These are phyloP conservation scores for Ceyx melanurus DNA, from an alignment of 2,113 vertebrate species.

Conservation along the genomic window DNA sequence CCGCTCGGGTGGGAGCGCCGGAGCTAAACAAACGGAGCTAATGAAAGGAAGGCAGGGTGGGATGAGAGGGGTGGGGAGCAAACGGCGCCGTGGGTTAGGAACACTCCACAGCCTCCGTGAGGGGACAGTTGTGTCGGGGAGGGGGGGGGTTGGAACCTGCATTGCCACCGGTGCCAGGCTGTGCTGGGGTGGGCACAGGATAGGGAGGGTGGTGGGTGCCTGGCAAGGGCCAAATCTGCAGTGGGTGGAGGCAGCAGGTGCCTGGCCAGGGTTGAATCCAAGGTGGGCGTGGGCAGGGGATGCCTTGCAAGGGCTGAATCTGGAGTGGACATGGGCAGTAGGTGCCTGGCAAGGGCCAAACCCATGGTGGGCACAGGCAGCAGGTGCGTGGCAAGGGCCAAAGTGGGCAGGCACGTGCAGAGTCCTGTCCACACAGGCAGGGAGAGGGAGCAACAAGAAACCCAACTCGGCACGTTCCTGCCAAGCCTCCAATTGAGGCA, in stretches of 20 bases:
- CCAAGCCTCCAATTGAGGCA: constrained; percentile 45
- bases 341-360: not conserved
- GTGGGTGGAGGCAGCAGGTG: not conserved
- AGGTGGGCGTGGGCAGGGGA: too few species aligned
- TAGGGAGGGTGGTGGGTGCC: not conserved
- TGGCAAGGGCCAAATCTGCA: too few species aligned
- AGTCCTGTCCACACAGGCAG: not conserved
- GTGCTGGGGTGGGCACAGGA: not conserved
- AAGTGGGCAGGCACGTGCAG: fast-evolving
- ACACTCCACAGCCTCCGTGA: not conserved
- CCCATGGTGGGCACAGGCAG: too few species aligned
- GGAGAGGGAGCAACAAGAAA: not conserved
- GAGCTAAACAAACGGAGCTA: constrained; percentile 65
- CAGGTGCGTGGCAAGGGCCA: not conserved
- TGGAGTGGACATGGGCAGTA: not conserved
- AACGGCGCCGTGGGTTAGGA: constrained; percentile 53
- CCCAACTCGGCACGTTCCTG: not conserved
- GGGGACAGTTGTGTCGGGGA: not conserved
- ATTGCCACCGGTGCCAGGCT: not conserved
- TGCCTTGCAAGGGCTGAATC: too few species aligned
- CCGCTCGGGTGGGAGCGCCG: constrained; percentile 55
- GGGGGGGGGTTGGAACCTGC: not conserved
- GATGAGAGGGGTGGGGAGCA: constrained; percentile 63
- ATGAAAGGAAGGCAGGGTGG: constrained; percentile 51
- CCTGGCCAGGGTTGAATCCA: not conserved